Evolutionary conservation across 2,113 vertebrate species (phyloP).

Genomic region (Triplophysa siluroides): DNA sequence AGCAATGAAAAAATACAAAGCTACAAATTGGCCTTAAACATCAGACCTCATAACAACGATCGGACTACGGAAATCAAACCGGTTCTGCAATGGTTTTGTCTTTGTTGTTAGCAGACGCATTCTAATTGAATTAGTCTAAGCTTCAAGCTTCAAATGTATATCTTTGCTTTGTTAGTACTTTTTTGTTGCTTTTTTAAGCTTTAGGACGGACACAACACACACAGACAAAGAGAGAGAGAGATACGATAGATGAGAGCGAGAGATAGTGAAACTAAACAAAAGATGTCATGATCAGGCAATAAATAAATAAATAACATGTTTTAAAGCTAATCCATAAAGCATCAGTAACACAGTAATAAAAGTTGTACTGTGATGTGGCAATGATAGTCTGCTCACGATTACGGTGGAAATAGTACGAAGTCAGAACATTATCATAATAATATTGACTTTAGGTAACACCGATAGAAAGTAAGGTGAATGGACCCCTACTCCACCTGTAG

Average conservation of each 20-base stretch:
- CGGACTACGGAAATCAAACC: slow-evolving; percentile 40
- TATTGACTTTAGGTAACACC: slow-evolving; percentile 62
- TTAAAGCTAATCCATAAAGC: slow-evolving; percentile 60
- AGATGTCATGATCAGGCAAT: slow-evolving; percentile 40
- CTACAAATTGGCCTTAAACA: slow-evolving; percentile 31
- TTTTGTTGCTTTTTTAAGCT: slow-evolving; percentile 62
- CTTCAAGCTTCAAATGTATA: slow-evolving; percentile 60
- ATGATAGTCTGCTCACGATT: slow-evolving; percentile 48
- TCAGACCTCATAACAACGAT: slow-evolving; percentile 20
- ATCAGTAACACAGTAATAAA: slow-evolving; percentile 49
- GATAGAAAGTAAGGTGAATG: slow-evolving; percentile 64
- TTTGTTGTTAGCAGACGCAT: slow-evolving; percentile 61
- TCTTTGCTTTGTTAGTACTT: slow-evolving; percentile 62
- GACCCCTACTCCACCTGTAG: slow-evolving; percentile 51
- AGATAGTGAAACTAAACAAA: slow-evolving; percentile 49
- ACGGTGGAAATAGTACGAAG: slow-evolving; percentile 42
- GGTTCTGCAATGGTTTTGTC: slow-evolving; percentile 45
- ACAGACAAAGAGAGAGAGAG: slow-evolving; percentile 59
- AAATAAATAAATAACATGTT: slow-evolving; percentile 50
- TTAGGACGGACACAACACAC: slow-evolving; percentile 68
- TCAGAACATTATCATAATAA: slow-evolving; percentile 49
- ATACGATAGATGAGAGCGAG: slow-evolving; percentile 16
- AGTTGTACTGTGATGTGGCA: slow-evolving; percentile 36
- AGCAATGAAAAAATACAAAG: slow-evolving; percentile 34
- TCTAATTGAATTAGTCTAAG: slow-evolving; percentile 59